These are phyloP conservation scores for Nematolebias whitei DNA, from an alignment of 2,113 vertebrate species.

Conservation along the genomic window DNA sequence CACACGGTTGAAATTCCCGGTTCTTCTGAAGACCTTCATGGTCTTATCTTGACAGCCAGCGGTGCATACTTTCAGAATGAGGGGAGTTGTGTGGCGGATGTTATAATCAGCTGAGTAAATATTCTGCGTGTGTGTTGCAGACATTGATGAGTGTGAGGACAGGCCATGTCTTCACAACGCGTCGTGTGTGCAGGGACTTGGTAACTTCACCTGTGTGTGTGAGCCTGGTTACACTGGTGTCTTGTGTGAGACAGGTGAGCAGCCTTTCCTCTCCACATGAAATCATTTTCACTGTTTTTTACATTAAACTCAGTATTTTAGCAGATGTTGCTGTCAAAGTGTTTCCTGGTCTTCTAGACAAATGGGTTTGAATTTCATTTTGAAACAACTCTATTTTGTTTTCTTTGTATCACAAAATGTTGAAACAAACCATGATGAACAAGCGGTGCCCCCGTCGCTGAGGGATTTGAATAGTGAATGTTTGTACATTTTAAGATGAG, in stretches of 20 bases:
- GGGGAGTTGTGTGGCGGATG: conserved; percentile 75
- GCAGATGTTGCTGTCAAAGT: conserved; percentile 55
- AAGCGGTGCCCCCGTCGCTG: no score
- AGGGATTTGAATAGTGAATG: no score
- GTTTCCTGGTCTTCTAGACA: conserved; percentile 44
- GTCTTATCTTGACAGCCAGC: conserved; percentile 76
- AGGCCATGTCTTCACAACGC: conserved; percentile 75
- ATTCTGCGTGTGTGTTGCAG: conserved; percentile 71
- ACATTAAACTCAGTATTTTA: conserved; percentile 60
- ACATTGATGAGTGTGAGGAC: conserved; percentile 80
- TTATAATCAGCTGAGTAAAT: conserved; percentile 84
- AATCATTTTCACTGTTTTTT: conserved; percentile 63
- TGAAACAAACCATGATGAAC: conserved; percentile 17
- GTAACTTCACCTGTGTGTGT: conserved; percentile 79
- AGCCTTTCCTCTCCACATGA: conserved; percentile 33
- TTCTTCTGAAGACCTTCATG: no score
- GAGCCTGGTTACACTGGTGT: conserved; percentile 74
- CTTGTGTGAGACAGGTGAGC: conserved; percentile 81
- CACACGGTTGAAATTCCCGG: no score
- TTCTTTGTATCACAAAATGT: conserved; percentile 11
- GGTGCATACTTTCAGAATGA: conserved; percentile 78
- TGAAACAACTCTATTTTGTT: conserved; percentile 33
- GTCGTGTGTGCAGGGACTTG: conserved; percentile 71
- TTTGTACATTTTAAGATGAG: no score
- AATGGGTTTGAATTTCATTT: conserved; percentile 45